Base-by-base conservation (phyloP, 2,888 invertebrate genomes). In the Caenorhabditis becei region DNA sequence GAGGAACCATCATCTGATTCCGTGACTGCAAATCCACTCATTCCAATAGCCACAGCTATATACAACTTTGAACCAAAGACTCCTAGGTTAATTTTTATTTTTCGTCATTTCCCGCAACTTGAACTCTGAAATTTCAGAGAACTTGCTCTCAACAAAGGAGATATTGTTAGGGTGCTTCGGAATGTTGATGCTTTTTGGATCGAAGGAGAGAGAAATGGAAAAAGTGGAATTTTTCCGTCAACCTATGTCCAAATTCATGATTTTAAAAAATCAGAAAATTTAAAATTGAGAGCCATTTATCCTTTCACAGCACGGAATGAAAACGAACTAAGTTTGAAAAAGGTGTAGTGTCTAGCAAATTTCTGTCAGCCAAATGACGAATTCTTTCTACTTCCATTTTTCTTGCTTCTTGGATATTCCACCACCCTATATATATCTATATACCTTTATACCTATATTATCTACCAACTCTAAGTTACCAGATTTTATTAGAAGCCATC, bases 161-260 rank as follows among this genome's bases (percentile, higher is more conserved):
- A 90, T 61, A 82, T 88, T 37, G 81, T 90, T 11, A 78, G 86
- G 44, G 71, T 90, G 7, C 84, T 81, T 28, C 81, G 88, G n/a
- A 83, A 88, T 16, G 77, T 90, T n/a, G 89, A 90, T 70, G 77
- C 71, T 8, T 85, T 89, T 74, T 90, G 90, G 90, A 54, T 88
- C 58, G 89, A 90, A 66, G 90, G 89, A 23, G 89, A 90, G 67
- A 65, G 89, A 51, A 87, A 90, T 72, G 89, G 90, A 35, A 32
- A 28, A 18, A 77, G 83, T 23, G 90, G 90, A 56, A 89, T 90
- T 20, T 88, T 90, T 65, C 90, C 90, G 8, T 72, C 82, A 23
- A 83, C 77, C 49, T 90, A 88, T 80, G 89, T 89, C 28, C 88
- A 88, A 81, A 86, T 90, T 62, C 63, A 74, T 24, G n/a, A 59